These are phyloP conservation scores for Aptenodytes patagonicus DNA, from an alignment of 2,113 vertebrate species.

Conservation along the genomic window DNA sequence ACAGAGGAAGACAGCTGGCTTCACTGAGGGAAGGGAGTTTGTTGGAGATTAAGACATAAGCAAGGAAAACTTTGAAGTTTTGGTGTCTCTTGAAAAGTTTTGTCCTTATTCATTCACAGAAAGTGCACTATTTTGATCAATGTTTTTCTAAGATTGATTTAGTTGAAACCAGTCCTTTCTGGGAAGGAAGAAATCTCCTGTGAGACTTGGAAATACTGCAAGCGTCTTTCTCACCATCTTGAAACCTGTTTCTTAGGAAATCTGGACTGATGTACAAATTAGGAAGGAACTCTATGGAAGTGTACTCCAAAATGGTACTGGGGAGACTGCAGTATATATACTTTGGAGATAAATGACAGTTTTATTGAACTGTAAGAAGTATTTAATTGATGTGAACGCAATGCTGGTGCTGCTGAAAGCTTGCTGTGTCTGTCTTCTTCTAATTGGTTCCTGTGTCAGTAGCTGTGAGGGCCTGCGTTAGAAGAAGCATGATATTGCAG, in stretches of 20 bases:
- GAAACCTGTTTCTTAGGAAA: not conserved
- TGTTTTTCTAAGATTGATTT: not conserved
- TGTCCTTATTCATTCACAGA: not conserved
- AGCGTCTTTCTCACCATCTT: not conserved
- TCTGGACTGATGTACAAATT: not conserved
- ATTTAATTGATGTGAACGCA: not conserved
- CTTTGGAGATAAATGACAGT: not conserved
- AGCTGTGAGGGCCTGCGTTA: not conserved
- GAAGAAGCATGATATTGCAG: not conserved
- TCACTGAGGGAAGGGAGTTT: not conserved
- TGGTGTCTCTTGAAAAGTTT: not conserved
- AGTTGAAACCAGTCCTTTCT: not conserved
- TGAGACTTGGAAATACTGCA: not conserved
- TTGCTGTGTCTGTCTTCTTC: not conserved
- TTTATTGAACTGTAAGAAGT: not conserved
- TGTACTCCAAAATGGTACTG: not conserved
- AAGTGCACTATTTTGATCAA: not conserved
- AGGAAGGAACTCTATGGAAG: not conserved
- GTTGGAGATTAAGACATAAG: not conserved
- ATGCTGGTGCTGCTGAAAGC: not conserved
- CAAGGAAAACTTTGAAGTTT: not conserved
- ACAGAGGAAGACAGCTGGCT: not conserved
- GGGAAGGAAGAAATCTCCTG: not conserved
- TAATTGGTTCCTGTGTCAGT: not conserved
- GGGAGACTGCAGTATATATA: not conserved